Base-by-base conservation (phyloP, 2,113 vertebrate genomes). In the Pelobates fuscus region DNA sequence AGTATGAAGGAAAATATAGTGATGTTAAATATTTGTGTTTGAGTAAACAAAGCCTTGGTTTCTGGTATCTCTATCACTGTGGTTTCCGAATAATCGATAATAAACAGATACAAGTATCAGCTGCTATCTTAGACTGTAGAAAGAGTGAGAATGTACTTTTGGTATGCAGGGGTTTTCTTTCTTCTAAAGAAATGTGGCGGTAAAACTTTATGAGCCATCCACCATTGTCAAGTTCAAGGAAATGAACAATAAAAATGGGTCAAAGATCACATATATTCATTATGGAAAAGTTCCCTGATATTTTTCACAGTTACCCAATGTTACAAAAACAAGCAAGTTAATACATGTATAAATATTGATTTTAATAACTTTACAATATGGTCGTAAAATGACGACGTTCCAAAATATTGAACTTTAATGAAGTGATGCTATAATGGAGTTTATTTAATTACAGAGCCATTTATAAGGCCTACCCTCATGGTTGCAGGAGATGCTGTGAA, bases 1-100 rank as follows among this genome's bases (percentile, higher is more conserved):
- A 41, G n/a, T 32, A 29, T n/a, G 8, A 10, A 46, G 52, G 21
- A 73, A 64, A 71, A 46, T 14, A 71, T 12, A 37, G 21, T 61
- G 57, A 71, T 41, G 18, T 46, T 18, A 49, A 62, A 60, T 29
- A 24, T 2, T 44, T 32, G 26, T 41, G n/a, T 27, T 23, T 32
- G 20, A 29, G 27, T 71, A 60, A 61, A 63, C 43, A 52, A 26
- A 12, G 30, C 23, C 21, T 21, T 49, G 5, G n/a, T 71, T 27
- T 2, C 57, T 5, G 8, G 2, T 27, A 4, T 23, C 8, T 8
- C 20, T 57, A 5, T 57, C 11, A 11, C 54, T 17, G n/a, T 6
- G 7, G 21, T 21, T 11, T 57, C 3, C 15, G 1, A 18, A 49
- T 49, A 14, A 49, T 41, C 44, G 15, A 17, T 49, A 49, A 18